Conservation (phyloP, 2,888 invertebrate genomes). For the Diaprepes abbreviatus region DNA sequence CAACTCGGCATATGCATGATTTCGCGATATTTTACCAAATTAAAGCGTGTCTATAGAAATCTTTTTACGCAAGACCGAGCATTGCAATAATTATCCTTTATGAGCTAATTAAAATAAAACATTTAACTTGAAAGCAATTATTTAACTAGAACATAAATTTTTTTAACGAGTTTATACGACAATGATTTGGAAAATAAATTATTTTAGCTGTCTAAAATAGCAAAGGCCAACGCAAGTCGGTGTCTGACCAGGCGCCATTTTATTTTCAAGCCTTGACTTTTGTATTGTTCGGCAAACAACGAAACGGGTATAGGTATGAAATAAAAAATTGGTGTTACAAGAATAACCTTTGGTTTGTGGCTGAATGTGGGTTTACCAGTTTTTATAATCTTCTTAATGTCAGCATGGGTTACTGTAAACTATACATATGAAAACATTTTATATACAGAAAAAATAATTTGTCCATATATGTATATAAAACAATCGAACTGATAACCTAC, state of each 20-base stretch:
- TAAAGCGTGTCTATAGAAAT: conserved; percentile 10
- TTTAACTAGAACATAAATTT: background rate
- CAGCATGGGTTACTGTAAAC: background rate
- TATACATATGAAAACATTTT: too few species aligned
- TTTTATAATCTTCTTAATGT: background rate
- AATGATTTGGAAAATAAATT: background rate
- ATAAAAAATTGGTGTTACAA: conserved; percentile 23
- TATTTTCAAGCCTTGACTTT: conserved; percentile 28
- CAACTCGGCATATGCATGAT: conserved; percentile 2
- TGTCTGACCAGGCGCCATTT: conserved; percentile 21
- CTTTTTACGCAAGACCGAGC: background rate
- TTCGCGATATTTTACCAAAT: background rate
- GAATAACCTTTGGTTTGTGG: conserved; percentile 21
- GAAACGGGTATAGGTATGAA: conserved; percentile 25
- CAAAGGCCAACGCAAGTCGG: background rate
- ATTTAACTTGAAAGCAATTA: background rate
- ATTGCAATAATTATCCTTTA: background rate
- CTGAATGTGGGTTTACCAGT: conserved; percentile 33
- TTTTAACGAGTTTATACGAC: background rate
- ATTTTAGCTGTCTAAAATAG: background rate
- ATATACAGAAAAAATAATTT: background rate
- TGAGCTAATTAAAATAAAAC: background rate
- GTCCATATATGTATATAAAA: too few species aligned
- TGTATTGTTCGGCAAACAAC: conserved; percentile 24
- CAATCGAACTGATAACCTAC: too few species aligned